Evolutionary conservation across 1,140 invertebrate genomes (phyloP).

Genomic region (Aricia agestis): DNA sequence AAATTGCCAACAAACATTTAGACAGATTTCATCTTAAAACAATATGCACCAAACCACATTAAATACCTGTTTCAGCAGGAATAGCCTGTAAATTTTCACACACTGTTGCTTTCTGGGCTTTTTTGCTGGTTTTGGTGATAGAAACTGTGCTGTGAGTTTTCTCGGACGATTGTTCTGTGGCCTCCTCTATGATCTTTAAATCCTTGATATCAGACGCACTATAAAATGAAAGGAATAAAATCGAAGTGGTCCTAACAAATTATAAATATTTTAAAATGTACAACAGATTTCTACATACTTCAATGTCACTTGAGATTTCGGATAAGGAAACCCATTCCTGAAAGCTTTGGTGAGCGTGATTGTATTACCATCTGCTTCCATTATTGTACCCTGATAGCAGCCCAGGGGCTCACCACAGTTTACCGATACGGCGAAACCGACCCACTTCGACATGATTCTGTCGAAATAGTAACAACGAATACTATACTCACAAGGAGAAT

Average conservation of each 20-base stretch:
- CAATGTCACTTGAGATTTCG: constrained; percentile 66
- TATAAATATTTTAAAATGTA: background rate
- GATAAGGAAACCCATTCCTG: constrained; percentile 85
- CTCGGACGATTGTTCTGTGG: constrained; percentile 35
- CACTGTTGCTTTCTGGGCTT: constrained; percentile 52
- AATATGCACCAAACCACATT: background rate
- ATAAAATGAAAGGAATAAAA: constrained; percentile 25
- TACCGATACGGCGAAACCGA: constrained; percentile 87
- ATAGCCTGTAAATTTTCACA: constrained; percentile 63
- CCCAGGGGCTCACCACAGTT: constrained; percentile 82
- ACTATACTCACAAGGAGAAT: too few species aligned
- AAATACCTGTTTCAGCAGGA: constrained; percentile 45
- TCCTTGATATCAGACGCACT: constrained; percentile 71
- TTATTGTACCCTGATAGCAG: constrained; percentile 88
- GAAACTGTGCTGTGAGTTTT: constrained; percentile 69
- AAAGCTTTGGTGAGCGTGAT: constrained; percentile 87
- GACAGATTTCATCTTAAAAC: background rate
- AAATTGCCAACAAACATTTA: background rate
- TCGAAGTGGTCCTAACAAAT: background rate
- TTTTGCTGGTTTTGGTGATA: constrained; percentile 54
- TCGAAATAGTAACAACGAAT: too few species aligned
- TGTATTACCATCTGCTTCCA: constrained; percentile 81
- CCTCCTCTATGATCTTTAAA: constrained; percentile 65
- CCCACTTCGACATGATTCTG: constrained; percentile 77
- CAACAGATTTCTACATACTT: constrained; percentile 47